These are phyloP conservation scores for Anthrax anthrax DNA, from an alignment of 2,888 invertebrate species.

Conservation along the genomic window DNA sequence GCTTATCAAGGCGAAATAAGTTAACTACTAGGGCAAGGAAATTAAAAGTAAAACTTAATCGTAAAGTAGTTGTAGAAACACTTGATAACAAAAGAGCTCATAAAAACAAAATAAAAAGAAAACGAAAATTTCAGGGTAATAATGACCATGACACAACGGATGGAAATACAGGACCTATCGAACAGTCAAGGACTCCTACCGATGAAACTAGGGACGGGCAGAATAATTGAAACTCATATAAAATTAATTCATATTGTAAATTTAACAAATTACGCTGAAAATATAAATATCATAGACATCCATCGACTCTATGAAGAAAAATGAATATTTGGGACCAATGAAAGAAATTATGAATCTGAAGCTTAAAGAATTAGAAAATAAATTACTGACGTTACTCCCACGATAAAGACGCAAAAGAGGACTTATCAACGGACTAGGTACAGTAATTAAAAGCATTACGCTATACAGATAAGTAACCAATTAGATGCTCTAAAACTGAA, in stretches of 20 bases:
- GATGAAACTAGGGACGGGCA: constrained; percentile 1
- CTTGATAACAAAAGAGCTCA: not conserved
- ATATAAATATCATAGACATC: constrained; percentile 2
- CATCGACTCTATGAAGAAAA: not conserved
- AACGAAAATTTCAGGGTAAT: not conserved
- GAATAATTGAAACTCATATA: not conserved
- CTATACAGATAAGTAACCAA: constrained; percentile 4
- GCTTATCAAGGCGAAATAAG: not conserved
- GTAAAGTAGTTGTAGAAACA: not conserved
- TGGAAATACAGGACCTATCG: not conserved
- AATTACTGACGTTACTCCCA: not conserved
- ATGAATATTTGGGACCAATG: not conserved
- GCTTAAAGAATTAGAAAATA: constrained; percentile 1
- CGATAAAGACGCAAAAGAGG: constrained; percentile 6
- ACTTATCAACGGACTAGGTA: constrained; percentile 3
- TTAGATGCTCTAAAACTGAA: constrained; percentile 2
- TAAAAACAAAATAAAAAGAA: not conserved
- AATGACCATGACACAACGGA: not conserved
- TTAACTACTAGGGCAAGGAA: not conserved
- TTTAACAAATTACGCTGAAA: constrained; percentile 2
- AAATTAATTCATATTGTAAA: constrained; percentile 4
- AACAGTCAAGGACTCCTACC: not conserved
- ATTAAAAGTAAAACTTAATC: not conserved
- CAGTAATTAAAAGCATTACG: constrained; percentile 7
- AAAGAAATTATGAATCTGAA: constrained; percentile 1